phyloP scores from a whole-genome alignment of 2,888 invertebrate species.

The Elgonia sp. region DNA sequence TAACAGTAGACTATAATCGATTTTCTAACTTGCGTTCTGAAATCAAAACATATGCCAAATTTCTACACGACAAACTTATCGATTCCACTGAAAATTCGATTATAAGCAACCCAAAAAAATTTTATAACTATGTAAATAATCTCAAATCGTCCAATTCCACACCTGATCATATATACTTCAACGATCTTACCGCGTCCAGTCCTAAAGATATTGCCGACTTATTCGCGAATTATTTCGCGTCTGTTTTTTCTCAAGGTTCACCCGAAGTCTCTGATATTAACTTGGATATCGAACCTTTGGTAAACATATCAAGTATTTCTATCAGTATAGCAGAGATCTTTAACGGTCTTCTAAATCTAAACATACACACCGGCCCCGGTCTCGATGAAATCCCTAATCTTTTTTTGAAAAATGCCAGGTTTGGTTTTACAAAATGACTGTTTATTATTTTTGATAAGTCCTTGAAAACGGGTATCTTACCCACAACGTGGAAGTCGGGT shows the following conservation, averaged over 20 bases:
- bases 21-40: conserved; percentile 1
- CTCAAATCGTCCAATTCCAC: no score
- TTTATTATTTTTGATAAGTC: no score
- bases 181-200: no score
- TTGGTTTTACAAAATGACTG: no score
- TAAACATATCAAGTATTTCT: not conserved
- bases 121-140: not conserved
- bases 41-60: not conserved
- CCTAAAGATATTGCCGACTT: no score
- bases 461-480: no score
- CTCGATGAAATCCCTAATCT: not conserved
- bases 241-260: no score
- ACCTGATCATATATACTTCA: no score
- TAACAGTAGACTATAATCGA: not conserved
- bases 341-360: not conserved
- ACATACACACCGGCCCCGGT: not conserved
- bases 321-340: not conserved
- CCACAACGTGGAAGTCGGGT: no score
- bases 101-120: not conserved
- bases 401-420: not conserved
- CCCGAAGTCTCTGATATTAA: no score
- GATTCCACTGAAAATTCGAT: not conserved
- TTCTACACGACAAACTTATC: not conserved
- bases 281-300: no score
- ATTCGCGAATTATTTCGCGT: no score